Evolutionary conservation across 2,797 vertebrate genomes (phyloP), one percentile per base, ranked within the genome.

Genomic region (Premnoplex brunnescens): DNA sequence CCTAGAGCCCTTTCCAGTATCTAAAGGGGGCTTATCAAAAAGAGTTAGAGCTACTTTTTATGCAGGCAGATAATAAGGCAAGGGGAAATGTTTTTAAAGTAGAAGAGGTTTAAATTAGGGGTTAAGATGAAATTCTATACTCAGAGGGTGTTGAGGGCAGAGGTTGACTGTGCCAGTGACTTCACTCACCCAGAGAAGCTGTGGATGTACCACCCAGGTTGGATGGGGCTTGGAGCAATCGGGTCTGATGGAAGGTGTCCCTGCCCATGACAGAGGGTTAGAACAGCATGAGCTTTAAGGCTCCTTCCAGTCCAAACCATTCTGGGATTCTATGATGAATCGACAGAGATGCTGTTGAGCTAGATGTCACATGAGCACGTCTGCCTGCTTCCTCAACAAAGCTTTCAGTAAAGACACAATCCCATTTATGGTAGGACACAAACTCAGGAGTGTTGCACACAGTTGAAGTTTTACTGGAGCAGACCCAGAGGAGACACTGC

Each of bases 371-470:
- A 1, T 0, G 0, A 48, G 34, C n/a, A 9, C 24, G 12, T 16
- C 63, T 32, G 21, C 68, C 79, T 23, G 22, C 10, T 7, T 12
- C 41, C 41, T 55, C n/a, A 22, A n/a, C 62, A 44, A 19, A 44
- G 15, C 64, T 81, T 36, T 36, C 1, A 0, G 64, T 22, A 43
- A 76, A 28, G n/a, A 32, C n/a, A 30, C 1, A 1, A 4, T 63
- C 43, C 49, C 4, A 1, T 12, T 41, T 28, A n/a, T 4, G n/a
- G 26, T 22, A 18, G 64, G 26, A 12, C 17, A 36, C 43, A 66
- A 37, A 36, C 54, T 77, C 7, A 3, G 8, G 48, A 68, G 23
- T 0, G 1, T 11, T 24, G 49, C 37, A 62, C 3, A 1, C 1
- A 43, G 49, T 23, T 68, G 15, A 36, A 28, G 14, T 73, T 58